Evolutionary conservation across 2,888 invertebrate genomes (phyloP), one percentile per base, ranked within the genome.

Genomic region (Caenorhabditis sp.): DNA sequence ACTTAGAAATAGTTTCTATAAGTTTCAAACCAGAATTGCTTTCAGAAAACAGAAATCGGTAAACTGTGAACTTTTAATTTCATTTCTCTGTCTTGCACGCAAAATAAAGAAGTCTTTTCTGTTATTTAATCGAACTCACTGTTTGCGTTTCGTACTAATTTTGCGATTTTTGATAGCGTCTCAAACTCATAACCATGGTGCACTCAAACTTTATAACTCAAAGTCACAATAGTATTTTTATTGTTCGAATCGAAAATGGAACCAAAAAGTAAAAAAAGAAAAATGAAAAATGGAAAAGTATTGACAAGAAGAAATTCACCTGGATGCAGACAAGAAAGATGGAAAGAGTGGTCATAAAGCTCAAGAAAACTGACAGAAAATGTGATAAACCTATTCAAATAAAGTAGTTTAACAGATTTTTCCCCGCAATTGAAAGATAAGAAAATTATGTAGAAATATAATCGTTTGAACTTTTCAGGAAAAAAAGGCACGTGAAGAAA

Each of bases 121-220:
- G 64, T 71, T 71, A 64, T 71, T 71, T 71, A 56, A 71, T 71
- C 65, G 65, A 65, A 65, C 58, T 58, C 50, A 15, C n/a, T 74
- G 40, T 74, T 74, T 74, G 65, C 60, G 26, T 22, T 74, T 58
- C 37, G 65, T 65, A 65, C 72, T 74, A 58, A 50, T n/a, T 5
- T 15, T 18, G 2, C 4, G 8, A 18, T 64, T 35, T 47, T 64
- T 20, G 24, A 18, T 56, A 20, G 5, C 20, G 4, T 50, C n/a
- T n/a, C n/a, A n/a, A n/a, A n/a, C 13, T 50, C 50, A 22, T 13
- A 51, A 47, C 47, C 5, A 3, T 3, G 20, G 47, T 47, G 47
- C 51, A 51, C 6, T 1, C 9, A 24, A 50, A 18, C 20, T 56
- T 32, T 5, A 56, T 18, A 32, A 56, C 6, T 40, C 13, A 9